Base-by-base conservation (phyloP, 2,888 invertebrate genomes). In the Antitype chi region DNA sequence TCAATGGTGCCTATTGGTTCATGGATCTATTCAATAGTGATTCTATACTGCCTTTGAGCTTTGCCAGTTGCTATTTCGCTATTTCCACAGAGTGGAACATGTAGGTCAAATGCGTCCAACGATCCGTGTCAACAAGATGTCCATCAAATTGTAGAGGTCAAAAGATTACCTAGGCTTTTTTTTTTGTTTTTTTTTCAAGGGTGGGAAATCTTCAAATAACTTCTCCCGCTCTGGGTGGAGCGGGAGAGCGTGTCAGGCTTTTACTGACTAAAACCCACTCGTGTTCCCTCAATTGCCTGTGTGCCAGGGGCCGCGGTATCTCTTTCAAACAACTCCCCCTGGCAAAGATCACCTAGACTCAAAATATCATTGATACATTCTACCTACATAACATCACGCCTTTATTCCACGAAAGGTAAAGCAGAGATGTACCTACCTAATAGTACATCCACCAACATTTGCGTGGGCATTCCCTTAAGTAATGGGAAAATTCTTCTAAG, bases 61-160 rank as follows among this genome's bases (percentile, higher is more conserved):
- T 55, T 63, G 47, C 25, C 9, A 49, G 55, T 47, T 63, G 47
- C 25, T 77, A 49, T 63, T 68, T 77, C 28, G 32, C 62, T 68
- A 63, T 68, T 76, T 76, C 68, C n/a, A 68, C 47, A 25, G 15
- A 62, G n/a, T n/a, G 15, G 47, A 38, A 57, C 28, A 77, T 49
- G 7, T 68, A 69, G 62, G 69, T 77, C 69, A 20, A 20, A 20
- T 11, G 15, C 62, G 15, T 49, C 38, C 6, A 55, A 43, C 15
- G 55, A n/a, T 63, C 25, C 28, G 15, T 77, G 15, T 9, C 43
- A n/a, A 43, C 59, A 9, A 25, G 23, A 60, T 11, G 52, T 49
- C 32, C 53, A 62, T 68, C 62, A 20, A 68, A n/a, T 47, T 20
- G 25, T n/a, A 47, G 47, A 32, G 7, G 53, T 49, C 47, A 55